Evolutionary conservation across 1,140 invertebrate genomes (phyloP), one percentile per base, ranked within the genome.

Genomic region (Pemphigus obesinymphae): DNA sequence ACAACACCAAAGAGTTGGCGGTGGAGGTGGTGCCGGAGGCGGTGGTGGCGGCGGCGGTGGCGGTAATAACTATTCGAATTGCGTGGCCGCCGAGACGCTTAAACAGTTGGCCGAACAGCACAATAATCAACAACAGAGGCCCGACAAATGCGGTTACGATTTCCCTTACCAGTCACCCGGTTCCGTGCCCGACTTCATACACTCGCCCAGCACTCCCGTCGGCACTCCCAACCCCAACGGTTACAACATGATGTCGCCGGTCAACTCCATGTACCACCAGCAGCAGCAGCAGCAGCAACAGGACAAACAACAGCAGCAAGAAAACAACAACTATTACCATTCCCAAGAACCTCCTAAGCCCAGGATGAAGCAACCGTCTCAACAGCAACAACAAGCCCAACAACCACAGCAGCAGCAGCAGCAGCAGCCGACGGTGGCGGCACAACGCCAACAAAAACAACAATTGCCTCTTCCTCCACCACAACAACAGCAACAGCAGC

Each of bases 91-190:
- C 3, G 94, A 97, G 88, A 97, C 96, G 0, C 88, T 98, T 11
- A 97, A 97, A 86, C 95, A 97, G 85, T 96, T 97, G 95, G 96
- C 96, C 6, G 95, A 97, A 86, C 96, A 97, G 86, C 96, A 97
- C 37, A 80, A 80, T 26, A 80, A 80, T 17, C 76, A 80, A 20
- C 76, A 80, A 26, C 73, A 78, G 6, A 80, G 76, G 23, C 76
- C 76, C 3, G 76, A 80, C 1, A 80, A 80, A 26, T 80, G 76
- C 17, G 55, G 76, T 45, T 80, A 80, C 17, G 76, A 80, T 80
- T 80, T 80, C 17, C 76, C 76, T 15, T 80, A 80, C 53, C 76
- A 80, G 15, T 80, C 76, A 2, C 76, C 76, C 8, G 76, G 76
- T 29, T 80, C 76, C 37, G 76, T 80, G 76, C 76, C 76, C 3